Conservation (phyloP, 2,888 invertebrate genomes). For the Drosophila nr. perissopoda region DNA sequence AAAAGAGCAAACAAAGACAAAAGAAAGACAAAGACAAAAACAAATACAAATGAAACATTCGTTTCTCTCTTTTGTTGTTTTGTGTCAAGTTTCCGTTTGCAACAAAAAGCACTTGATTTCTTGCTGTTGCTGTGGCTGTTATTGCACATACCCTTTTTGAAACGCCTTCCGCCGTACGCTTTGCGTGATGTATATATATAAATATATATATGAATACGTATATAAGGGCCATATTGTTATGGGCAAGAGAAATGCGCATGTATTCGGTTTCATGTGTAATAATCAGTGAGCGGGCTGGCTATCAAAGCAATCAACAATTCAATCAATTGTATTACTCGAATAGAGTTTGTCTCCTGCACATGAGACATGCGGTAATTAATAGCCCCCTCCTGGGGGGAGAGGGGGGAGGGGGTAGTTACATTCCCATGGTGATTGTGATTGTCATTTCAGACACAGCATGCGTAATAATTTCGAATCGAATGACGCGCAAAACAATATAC, state of each 20-base stretch:
- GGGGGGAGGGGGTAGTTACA: background rate
- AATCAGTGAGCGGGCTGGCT: constrained; percentile 43
- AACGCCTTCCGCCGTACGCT: constrained; percentile 34
- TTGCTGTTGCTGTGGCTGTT: constrained; percentile 17
- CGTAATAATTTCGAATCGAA: constrained; percentile 43
- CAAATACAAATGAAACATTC: constrained; percentile 30
- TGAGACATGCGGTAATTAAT: constrained; percentile 42
- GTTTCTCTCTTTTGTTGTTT: constrained; percentile 21
- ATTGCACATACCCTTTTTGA: constrained; percentile 27
- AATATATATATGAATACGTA: background rate
- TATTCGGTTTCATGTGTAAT: constrained; percentile 22
- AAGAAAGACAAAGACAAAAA: constrained; percentile 8
- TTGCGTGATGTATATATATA: constrained; percentile 2
- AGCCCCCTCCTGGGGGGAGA: background rate
- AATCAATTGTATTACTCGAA: constrained; percentile 43
- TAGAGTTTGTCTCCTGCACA: constrained; percentile 13
- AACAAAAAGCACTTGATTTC: constrained; percentile 15
- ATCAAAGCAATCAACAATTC: constrained; percentile 36
- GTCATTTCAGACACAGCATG: constrained; percentile 19
- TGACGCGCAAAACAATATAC: constrained; percentile 13
- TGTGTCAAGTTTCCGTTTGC: constrained; percentile 40
- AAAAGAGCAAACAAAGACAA: constrained; percentile 7
- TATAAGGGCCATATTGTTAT: constrained; percentile 14
- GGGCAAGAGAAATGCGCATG: constrained; percentile 9
- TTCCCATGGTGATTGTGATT: constrained; percentile 39